Percentiles rank a stretch among this genome's conserved stretches.
Conservation (phyloP, 2,113 vertebrate species). For the Kobus ellipsiprymnus region DNA sequence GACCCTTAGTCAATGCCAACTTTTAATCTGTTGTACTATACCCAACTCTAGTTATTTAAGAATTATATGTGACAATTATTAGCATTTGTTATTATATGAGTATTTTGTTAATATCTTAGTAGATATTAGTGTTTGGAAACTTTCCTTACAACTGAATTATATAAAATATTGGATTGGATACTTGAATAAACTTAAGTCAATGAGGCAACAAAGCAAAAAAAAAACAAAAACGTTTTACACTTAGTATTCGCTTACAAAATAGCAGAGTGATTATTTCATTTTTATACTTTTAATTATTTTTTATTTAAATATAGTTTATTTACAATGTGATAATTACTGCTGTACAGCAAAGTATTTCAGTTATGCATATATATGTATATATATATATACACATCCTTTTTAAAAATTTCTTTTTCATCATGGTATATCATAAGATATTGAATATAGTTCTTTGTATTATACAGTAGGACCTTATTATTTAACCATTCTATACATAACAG, state of each 20-base stretch:
- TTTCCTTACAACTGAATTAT: neutral
- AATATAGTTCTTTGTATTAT: neutral
- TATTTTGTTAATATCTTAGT: neutral
- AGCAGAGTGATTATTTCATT: neutral
- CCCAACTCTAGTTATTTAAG: neutral
- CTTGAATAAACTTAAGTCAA: neutral
- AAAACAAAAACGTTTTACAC: neutral
- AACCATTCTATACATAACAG: neutral
- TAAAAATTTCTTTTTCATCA: neutral
- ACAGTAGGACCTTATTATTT: neutral
- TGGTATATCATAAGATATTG: neutral
- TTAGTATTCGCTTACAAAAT: neutral
- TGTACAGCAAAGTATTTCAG: neutral
- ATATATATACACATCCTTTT: rapidly evolving
- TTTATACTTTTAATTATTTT: neutral
- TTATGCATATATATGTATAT: neutral
- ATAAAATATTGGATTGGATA: neutral
- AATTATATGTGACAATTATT: neutral
- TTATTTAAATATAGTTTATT: neutral
- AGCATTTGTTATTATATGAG: neutral
- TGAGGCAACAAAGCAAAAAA: neutral
- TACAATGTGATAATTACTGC: neutral
- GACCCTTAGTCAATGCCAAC: neutral
- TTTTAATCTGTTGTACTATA: neutral
- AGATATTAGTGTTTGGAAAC: neutral